These are phyloP conservation scores for Brienomyrus longianalis DNA, from an alignment of 2,113 vertebrate species.

Conservation along the genomic window DNA sequence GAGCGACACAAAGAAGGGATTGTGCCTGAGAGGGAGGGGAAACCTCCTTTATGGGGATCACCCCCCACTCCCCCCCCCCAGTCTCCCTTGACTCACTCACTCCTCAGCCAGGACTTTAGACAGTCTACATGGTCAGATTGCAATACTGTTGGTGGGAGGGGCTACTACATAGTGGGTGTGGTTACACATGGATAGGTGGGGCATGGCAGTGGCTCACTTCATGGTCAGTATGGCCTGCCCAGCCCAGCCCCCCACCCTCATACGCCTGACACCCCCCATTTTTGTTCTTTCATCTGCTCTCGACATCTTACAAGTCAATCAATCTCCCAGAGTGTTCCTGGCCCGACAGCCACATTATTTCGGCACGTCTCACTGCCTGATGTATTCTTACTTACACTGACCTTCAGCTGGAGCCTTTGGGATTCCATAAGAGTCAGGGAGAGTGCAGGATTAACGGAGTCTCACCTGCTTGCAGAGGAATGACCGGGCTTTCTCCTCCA, in stretches of 20 bases:
- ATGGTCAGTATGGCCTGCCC: not conserved
- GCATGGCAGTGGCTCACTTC: not conserved
- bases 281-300: slow-evolving; percentile 30
- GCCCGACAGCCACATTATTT: slow-evolving; percentile 63
- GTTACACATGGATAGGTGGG: not conserved
- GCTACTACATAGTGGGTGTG: not conserved
- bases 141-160: not conserved
- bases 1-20: not conserved
- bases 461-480: not conserved
- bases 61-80: not conserved
- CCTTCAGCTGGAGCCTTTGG: slow-evolving; percentile 49
- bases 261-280: not conserved
- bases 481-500: not conserved
- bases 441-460: not conserved
- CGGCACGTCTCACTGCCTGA: slow-evolving; percentile 56
- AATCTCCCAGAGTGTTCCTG: slow-evolving; percentile 57
- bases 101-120: not conserved
- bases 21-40: not conserved
- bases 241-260: not conserved
- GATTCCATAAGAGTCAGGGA: not conserved
- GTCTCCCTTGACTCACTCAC: not conserved
- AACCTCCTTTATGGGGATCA: not conserved
- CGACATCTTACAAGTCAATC: slow-evolving; percentile 79
- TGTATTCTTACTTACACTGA: slow-evolving; percentile 61
- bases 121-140: not conserved